Conservation (phyloP, 2,888 invertebrate species). For the Parnassius mnemosyne region DNA sequence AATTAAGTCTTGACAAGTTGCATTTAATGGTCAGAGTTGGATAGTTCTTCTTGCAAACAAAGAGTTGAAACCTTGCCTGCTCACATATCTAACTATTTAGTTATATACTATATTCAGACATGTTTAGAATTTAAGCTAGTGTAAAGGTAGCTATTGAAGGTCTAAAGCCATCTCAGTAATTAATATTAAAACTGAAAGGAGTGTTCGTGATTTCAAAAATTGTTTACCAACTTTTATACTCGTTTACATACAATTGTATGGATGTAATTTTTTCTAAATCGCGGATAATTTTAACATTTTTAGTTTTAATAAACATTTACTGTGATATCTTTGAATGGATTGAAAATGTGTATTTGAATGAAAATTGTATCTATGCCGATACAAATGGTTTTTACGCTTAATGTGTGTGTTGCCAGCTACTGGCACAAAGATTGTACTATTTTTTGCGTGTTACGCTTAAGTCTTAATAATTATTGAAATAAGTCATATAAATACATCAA, state of each 20-base stretch:
- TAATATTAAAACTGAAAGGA: constrained; percentile 8
- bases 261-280: not conserved
- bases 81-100: constrained; percentile 15
- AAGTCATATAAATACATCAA: not conserved
- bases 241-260: not conserved
- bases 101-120: no score
- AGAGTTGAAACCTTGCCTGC: not conserved
- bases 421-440: no score
- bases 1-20: not conserved
- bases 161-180: constrained; percentile 4
- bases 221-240: no score
- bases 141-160: constrained; percentile 12
- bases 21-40: not conserved
- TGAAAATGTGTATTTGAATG: constrained; percentile 2
- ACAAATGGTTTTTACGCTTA: not conserved
- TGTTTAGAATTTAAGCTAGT: constrained; percentile 6
- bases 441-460: not conserved
- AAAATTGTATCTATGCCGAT: not conserved
- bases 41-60: not conserved
- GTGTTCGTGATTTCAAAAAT: not conserved
- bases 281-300: constrained; percentile 4
- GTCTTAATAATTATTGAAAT: not conserved
- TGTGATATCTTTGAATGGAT: constrained; percentile 35
- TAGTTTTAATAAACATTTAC: constrained; percentile 20
- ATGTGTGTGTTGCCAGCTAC: no score